A percentile compares a stretch with the other conserved stretches of the same genome.
Evolutionary conservation across 1,140 invertebrate genomes (phyloP).

Genomic region (Mamestra configurata): DNA sequence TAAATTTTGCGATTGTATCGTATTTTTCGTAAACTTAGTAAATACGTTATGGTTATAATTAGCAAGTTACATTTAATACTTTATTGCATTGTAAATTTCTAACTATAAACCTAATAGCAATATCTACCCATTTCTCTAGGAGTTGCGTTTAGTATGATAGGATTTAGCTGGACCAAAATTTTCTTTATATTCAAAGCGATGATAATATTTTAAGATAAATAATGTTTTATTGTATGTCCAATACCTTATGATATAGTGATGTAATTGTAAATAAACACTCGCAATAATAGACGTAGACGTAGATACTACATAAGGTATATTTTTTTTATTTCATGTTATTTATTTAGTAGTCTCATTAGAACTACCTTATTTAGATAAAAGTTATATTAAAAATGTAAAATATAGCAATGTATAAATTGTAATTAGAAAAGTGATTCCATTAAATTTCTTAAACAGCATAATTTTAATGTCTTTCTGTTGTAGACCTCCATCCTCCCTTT

Average conservation of each 20-base stretch:
- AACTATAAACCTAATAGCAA: conserved; percentile 70
- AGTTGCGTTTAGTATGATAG: conserved; percentile 83
- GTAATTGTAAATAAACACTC: conserved; percentile 82
- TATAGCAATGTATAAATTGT: conserved; percentile 84
- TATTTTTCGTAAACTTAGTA: conserved; percentile 50
- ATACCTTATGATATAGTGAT: conserved; percentile 62
- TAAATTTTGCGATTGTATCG: conserved; percentile 52
- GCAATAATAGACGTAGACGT: conserved; percentile 83
- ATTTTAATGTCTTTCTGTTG: conserved; percentile 24
- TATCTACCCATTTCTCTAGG: conserved; percentile 77
- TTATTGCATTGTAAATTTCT: conserved; percentile 64
- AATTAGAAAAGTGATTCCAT: conserved; percentile 85
- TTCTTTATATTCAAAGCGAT: conserved; percentile 80
- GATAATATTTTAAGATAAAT: conserved; percentile 73
- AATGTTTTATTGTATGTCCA: conserved; percentile 78
- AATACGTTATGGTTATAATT: conserved; percentile 53
- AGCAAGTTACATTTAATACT: conserved; percentile 53
- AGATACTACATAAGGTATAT: conserved; percentile 70
- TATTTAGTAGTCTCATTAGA: conserved; percentile 79
- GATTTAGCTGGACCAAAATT: conserved; percentile 87
- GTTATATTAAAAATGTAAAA: conserved; percentile 79
- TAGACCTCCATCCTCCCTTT: no score
- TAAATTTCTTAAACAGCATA: conserved; percentile 84
- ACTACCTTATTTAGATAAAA: conserved; percentile 65
- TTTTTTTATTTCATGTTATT: conserved; percentile 74